A percentile compares a stretch with the other conserved stretches of the same genome.
These are phyloP conservation scores for Aphelinus atriplicis DNA, from an alignment of 1,140 invertebrate genomes.

Conservation along the genomic window DNA sequence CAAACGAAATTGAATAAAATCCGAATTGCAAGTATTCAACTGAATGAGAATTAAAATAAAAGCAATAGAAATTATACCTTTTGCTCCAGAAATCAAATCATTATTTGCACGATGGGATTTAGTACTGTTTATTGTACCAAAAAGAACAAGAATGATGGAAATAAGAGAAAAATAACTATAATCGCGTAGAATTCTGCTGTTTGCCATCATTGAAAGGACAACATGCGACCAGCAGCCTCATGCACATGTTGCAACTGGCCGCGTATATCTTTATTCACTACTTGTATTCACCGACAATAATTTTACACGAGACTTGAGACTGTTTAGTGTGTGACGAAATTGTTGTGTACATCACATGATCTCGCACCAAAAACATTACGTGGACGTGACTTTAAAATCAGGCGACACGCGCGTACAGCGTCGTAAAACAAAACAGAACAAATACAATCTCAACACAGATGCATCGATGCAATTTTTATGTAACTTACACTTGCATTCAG, in stretches of 20 bases:
- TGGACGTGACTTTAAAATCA: not conserved
- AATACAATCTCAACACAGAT: too few relatives aligned
- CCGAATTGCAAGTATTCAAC: not conserved
- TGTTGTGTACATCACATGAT: slow-evolving; percentile 16
- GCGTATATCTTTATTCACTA: slow-evolving; percentile 16
- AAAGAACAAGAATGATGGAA: slow-evolving; percentile 12
- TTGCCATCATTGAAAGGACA: slow-evolving; percentile 28
- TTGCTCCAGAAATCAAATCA: slow-evolving; percentile 9
- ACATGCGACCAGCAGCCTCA: slow-evolving; percentile 6
- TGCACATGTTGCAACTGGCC: not conserved
- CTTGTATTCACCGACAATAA: slow-evolving; percentile 21
- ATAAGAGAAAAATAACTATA: slow-evolving; percentile 15
- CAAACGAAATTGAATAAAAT: not conserved
- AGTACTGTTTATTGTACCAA: slow-evolving; percentile 6
- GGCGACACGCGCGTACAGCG: too few relatives aligned
- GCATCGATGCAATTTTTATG: too few relatives aligned
- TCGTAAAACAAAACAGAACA: too few relatives aligned
- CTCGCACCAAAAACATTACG: slow-evolving; percentile 4
- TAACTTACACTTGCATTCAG: too few relatives aligned
- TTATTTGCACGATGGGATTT: slow-evolving; percentile 2
- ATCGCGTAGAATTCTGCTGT: not conserved
- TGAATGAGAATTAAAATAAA: not conserved
- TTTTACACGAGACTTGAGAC: not conserved
- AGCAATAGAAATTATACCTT: slow-evolving; percentile 28
- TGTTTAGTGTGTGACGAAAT: not conserved